A percentile compares a stretch with the other conserved stretches of the same genome.
phyloP scores from a whole-genome alignment of 1,140 invertebrate species.

The Latrodectus geometricus region DNA sequence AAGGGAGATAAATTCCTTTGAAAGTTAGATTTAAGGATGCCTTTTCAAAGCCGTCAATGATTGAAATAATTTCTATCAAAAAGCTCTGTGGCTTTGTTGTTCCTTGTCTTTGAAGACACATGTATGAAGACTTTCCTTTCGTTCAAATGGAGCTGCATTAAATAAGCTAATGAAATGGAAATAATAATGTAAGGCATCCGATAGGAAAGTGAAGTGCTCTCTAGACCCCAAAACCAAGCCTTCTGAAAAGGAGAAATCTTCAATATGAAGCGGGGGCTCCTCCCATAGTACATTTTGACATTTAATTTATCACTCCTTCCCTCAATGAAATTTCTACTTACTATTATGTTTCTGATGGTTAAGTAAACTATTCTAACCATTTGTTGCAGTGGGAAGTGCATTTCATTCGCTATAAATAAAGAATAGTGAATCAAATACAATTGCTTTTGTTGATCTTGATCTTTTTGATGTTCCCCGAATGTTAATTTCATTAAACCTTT shows the following conservation, averaged over 20 bases:
- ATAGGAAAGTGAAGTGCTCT: conserved; percentile 60
- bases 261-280: conserved; percentile 1
- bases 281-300: neutral
- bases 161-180: conserved; percentile 57
- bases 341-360: too few relatives aligned
- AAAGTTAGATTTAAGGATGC: conserved; percentile 26
- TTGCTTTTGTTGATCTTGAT: too few relatives aligned
- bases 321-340: too few relatives aligned
- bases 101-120: conserved; percentile 34
- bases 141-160: conserved; percentile 17
- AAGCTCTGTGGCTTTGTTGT: conserved; percentile 28
- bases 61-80: conserved; percentile 40
- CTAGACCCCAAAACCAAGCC: conserved; percentile 23
- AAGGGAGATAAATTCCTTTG: conserved; percentile 44
- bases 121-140: conserved; percentile 47
- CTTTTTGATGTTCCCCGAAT: too few relatives aligned
- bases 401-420: too few relatives aligned
- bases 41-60: conserved; percentile 50
- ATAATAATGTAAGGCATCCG: conserved; percentile 43
- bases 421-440: too few relatives aligned
- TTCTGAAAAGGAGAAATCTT: conserved; percentile 43
- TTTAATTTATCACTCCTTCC: too few relatives aligned
- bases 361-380: too few relatives aligned
- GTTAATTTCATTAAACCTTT: too few relatives aligned
- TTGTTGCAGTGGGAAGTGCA: too few relatives aligned